phyloP scores from a whole-genome alignment of 2,888 invertebrate genomes.

The Heliconius aoede region DNA sequence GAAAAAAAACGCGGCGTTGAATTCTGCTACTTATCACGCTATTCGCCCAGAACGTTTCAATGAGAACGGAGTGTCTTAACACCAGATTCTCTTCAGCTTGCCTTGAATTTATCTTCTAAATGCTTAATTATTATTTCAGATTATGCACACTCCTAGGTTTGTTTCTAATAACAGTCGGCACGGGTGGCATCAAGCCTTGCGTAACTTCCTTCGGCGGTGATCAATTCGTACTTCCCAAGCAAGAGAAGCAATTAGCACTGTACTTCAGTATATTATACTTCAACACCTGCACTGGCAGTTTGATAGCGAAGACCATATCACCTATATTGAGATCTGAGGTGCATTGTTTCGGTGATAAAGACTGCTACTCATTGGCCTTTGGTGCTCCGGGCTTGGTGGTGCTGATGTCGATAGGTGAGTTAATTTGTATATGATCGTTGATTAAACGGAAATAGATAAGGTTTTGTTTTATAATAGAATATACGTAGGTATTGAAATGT shows the following conservation, averaged over 20 bases:
- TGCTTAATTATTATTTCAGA: constrained; percentile 58
- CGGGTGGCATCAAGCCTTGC: constrained; percentile 93
- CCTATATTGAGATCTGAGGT: constrained; percentile 88
- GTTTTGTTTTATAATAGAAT: background rate
- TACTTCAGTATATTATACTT: constrained; percentile 93
- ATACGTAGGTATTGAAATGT: too few relatives aligned
- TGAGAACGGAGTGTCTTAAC: too few relatives aligned
- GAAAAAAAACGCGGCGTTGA: too few relatives aligned
- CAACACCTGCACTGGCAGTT: constrained; percentile 85
- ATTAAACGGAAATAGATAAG: background rate
- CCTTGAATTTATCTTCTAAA: too few relatives aligned
- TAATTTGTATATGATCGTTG: background rate
- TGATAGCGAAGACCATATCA: constrained; percentile 89
- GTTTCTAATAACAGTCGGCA: constrained; percentile 88
- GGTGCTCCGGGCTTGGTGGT: constrained; percentile 90
- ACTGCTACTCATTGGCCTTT: constrained; percentile 89
- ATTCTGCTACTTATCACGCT: too few relatives aligned
- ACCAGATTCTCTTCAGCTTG: too few relatives aligned
- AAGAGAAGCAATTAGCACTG: constrained; percentile 85
- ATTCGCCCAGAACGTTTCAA: too few relatives aligned
- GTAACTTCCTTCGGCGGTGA: constrained; percentile 93
- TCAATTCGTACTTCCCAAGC: constrained; percentile 87
- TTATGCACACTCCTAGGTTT: constrained; percentile 86
- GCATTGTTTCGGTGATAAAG: constrained; percentile 85
- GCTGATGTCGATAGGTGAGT: constrained; percentile 86